phyloP scores from a whole-genome alignment of 2,888 invertebrate species.

The Caenorhabditis becei region DNA sequence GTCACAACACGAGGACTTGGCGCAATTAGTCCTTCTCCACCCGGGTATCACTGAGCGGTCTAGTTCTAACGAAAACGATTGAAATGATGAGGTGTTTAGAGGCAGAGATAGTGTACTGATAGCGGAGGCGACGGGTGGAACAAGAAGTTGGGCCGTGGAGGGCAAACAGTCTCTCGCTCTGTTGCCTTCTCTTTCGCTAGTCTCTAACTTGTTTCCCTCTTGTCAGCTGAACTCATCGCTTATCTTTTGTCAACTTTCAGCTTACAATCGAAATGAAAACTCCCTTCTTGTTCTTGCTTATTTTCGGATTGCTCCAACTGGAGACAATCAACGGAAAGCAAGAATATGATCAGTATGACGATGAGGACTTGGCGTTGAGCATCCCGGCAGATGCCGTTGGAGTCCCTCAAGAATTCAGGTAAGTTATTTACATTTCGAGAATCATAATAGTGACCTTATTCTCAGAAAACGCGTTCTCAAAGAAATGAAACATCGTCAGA shows the following conservation, averaged over 20 bases:
- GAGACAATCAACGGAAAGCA: neutral
- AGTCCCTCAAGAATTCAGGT: constrained; percentile 57
- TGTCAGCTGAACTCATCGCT: neutral
- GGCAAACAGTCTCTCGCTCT: constrained; percentile 49
- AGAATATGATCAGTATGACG: constrained; percentile 54
- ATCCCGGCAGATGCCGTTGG: constrained; percentile 66
- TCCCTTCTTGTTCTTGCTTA: constrained; percentile 25
- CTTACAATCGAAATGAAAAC: constrained; percentile 11
- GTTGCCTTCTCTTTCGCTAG: constrained; percentile 23
- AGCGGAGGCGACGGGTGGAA: constrained; percentile 9
- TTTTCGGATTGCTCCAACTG: constrained; percentile 4
- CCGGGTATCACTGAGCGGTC: neutral
- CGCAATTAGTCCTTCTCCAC: constrained; percentile 21
- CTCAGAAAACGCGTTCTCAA: constrained; percentile 45
- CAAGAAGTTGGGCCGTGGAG: constrained; percentile 10
- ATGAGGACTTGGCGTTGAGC: constrained; percentile 62
- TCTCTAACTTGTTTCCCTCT: constrained; percentile 16
- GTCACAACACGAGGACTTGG: constrained; percentile 19
- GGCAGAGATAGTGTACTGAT: constrained; percentile 32
- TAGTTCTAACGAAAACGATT: neutral
- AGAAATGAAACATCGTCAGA: constrained; percentile 34
- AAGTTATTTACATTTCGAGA: neutral
- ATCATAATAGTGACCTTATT: neutral
- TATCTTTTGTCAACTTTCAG: constrained; percentile 11
- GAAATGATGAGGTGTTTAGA: constrained; percentile 13